Percentiles rank a stretch among this genome's conserved stretches.
Evolutionary conservation across 2,797 vertebrate genomes (phyloP).

Genomic region (Gouania willdenowi): DNA sequence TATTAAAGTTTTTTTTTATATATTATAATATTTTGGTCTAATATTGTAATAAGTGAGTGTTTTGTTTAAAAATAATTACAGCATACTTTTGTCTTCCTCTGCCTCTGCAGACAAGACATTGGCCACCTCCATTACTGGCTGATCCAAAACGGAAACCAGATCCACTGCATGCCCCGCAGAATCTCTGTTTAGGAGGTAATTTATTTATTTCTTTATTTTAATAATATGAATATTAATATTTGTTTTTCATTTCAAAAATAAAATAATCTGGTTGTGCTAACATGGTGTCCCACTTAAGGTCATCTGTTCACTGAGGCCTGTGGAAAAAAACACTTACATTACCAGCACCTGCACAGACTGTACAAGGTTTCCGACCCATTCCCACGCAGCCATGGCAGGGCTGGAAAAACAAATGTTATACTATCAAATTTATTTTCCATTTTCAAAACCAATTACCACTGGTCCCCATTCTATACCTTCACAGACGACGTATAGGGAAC

Average conservation of each 20-base stretch:
- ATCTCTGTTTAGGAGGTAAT: too few relatives aligned
- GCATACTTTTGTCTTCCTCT: slow-evolving; percentile 72
- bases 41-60: too few relatives aligned
- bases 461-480: too few relatives aligned
- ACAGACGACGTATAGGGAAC: slow-evolving; percentile 77
- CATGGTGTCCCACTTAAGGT: not conserved
- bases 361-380: slow-evolving; percentile 67
- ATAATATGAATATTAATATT: too few relatives aligned
- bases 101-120: slow-evolving; percentile 68
- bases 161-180: slow-evolving; percentile 77
- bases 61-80: too few relatives aligned
- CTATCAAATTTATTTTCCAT: too few relatives aligned
- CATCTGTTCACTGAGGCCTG: not conserved
- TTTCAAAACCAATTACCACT: too few relatives aligned
- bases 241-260: too few relatives aligned
- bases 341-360: slow-evolving; percentile 66
- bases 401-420: too few relatives aligned
- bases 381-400: slow-evolving; percentile 70
- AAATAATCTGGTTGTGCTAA: not conserved
- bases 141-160: slow-evolving; percentile 57
- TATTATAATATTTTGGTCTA: too few relatives aligned
- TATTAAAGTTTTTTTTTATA: too few relatives aligned
- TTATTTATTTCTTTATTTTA: too few relatives aligned
- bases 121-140: slow-evolving; percentile 41
- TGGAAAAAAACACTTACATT: slow-evolving; percentile 67